A percentile compares a stretch with the other conserved stretches of the same genome.
Conservation (phyloP, 1,140 invertebrate genomes). For the Macrobrachium nipponense region DNA sequence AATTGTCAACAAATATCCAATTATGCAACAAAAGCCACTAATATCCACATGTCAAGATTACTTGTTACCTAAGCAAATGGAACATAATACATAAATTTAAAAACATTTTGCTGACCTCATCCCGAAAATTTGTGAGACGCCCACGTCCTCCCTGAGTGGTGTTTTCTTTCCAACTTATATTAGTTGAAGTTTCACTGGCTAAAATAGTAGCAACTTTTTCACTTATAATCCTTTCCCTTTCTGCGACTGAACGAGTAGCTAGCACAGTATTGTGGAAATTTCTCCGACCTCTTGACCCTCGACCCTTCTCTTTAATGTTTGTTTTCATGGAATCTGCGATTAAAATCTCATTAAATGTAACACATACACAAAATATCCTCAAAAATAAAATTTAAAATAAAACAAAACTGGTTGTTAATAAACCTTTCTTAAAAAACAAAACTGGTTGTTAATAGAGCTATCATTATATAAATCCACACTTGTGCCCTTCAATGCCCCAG, state of each 20-base stretch:
- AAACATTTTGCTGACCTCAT: not conserved
- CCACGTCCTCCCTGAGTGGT: not conserved
- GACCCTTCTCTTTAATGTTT: not conserved
- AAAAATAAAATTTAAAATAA: too few species aligned
- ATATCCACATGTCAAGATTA: too few species aligned
- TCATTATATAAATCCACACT: too few species aligned
- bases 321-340: not conserved
- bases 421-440: too few species aligned
- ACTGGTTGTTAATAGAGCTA: too few species aligned
- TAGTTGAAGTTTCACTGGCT: conserved; percentile 10
- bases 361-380: too few species aligned
- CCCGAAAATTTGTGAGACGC: not conserved
- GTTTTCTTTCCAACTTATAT: not conserved
- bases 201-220: conserved; percentile 47
- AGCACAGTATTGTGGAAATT: conserved; percentile 7
- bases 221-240: conserved; percentile 48
- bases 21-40: too few species aligned
- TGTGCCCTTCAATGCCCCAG: too few species aligned
- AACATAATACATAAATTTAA: too few species aligned
- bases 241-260: conserved; percentile 32
- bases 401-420: too few species aligned
- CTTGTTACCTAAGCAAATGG: too few species aligned
- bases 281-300: conserved; percentile 4
- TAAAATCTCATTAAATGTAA: not conserved
- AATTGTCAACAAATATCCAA: too few species aligned